Percentiles rank a stretch among this genome's conserved stretches.
Evolutionary conservation across 1,140 invertebrate species (phyloP).

Genomic region (Meloidogyne chitwoodi): DNA sequence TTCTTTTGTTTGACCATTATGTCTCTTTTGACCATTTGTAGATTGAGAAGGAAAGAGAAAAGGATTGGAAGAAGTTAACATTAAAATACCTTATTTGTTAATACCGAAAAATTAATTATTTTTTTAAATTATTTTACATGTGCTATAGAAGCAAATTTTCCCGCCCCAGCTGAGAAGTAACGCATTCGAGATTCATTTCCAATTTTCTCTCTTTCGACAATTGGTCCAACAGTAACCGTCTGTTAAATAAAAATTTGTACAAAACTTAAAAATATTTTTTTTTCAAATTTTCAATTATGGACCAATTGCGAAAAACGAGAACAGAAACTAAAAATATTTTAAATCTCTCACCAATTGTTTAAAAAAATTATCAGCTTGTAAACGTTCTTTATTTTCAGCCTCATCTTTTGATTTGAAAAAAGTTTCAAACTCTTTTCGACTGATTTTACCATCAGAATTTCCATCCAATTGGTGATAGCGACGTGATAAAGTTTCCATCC

Average conservation of each 20-base stretch:
- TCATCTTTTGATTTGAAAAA: conserved; percentile 38
- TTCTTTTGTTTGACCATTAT: no score
- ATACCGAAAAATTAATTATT: neutral
- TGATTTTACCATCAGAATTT: conserved; percentile 47
- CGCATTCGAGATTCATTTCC: conserved; percentile 12
- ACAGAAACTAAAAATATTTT: neutral
- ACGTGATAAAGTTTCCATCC: conserved; percentile 43
- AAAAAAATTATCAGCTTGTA: conserved; percentile 45
- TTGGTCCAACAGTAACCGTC: conserved; percentile 21
- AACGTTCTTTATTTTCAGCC: conserved; percentile 31
- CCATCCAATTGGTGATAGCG: conserved; percentile 46
- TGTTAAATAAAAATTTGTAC: neutral
- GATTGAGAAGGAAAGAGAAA: no score
- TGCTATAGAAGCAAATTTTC: conserved; percentile 14
- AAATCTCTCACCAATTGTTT: conserved; percentile 44
- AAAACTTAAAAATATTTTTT: neutral
- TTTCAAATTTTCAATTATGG: neutral
- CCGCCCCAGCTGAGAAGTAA: conserved; percentile 6
- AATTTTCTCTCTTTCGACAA: conserved; percentile 19
- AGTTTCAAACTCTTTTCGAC: conserved; percentile 48
- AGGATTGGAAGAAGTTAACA: no score
- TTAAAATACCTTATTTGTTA: neutral
- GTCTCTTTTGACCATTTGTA: no score
- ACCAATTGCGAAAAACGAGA: neutral
- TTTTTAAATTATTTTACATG: neutral